A percentile compares a stretch with the other conserved stretches of the same genome.
phyloP scores from a whole-genome alignment of 2,113 vertebrate genomes.

The Burhinus oedicnemus region DNA sequence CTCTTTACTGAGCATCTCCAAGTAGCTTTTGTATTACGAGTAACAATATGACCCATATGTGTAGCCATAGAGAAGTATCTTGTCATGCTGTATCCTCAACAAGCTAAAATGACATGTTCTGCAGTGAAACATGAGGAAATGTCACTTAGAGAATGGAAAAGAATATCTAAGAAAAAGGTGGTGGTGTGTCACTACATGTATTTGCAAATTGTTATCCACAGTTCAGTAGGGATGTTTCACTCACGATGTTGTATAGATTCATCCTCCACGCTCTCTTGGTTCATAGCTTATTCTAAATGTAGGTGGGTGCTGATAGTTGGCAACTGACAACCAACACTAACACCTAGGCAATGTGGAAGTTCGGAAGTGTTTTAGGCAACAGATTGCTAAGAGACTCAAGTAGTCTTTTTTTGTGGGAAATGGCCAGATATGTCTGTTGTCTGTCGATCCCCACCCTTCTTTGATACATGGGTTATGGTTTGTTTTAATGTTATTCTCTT shows the following conservation, averaged over 20 bases:
- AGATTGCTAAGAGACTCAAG: background rate
- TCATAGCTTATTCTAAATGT: background rate
- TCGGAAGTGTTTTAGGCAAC: background rate
- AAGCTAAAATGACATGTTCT: background rate
- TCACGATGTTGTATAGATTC: background rate
- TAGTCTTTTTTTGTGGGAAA: background rate
- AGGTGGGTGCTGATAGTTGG: background rate
- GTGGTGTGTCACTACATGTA: fast-evolving
- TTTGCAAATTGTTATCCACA: background rate
- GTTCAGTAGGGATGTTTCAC: background rate
- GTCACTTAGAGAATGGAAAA: background rate
- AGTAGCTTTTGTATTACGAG: background rate
- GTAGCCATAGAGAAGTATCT: background rate
- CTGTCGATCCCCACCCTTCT: background rate
- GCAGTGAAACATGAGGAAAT: background rate
- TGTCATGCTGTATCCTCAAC: background rate
- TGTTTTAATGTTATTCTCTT: background rate
- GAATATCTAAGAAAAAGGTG: background rate
- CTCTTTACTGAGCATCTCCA: background rate
- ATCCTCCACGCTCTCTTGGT: background rate
- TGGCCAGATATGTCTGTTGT: background rate
- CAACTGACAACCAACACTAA: background rate
- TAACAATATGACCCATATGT: background rate
- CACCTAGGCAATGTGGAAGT: background rate
- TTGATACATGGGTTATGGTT: background rate